These are phyloP conservation scores for Peromyscus nudipes DNA, from an alignment of 2,797 vertebrate species.

Conservation along the genomic window DNA sequence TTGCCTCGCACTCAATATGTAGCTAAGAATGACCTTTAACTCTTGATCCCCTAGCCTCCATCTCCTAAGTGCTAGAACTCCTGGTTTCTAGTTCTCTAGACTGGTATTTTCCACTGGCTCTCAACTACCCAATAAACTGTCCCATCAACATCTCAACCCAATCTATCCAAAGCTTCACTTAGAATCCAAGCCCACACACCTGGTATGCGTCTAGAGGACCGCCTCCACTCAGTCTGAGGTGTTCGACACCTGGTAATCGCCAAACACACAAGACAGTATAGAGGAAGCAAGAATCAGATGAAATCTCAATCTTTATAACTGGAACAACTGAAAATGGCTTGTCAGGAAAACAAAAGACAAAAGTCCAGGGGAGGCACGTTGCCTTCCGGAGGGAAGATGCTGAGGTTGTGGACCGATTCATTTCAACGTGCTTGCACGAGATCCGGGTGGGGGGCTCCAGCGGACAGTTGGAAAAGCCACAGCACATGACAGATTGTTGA, in stretches of 20 bases:
- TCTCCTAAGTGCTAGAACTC: background rate
- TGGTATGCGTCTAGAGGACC: background rate
- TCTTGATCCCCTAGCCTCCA: background rate
- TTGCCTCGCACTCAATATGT: background rate
- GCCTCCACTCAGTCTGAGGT: background rate
- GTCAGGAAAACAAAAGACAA: background rate
- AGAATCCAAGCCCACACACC: background rate
- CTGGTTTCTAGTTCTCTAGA: background rate
- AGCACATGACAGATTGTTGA: conserved; percentile 72
- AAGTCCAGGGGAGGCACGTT: background rate
- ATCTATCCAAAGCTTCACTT: background rate
- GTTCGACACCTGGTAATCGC: background rate
- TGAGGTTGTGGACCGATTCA: background rate
- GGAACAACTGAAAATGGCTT: background rate
- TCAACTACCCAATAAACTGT: background rate
- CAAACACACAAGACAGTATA: background rate
- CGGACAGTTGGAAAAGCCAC: conserved; percentile 69
- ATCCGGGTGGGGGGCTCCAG: conserved; percentile 65
- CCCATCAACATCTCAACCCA: background rate
- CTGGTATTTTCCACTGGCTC: background rate
- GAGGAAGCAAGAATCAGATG: background rate
- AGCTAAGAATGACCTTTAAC: background rate
- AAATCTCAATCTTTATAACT: background rate
- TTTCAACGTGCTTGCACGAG: conserved; percentile 59
- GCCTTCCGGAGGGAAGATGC: background rate